Percentiles rank a stretch among this genome's conserved stretches.
These are phyloP conservation scores for Scrobipalpa atriplicella DNA, from an alignment of 2,888 invertebrate species.

Conservation along the genomic window DNA sequence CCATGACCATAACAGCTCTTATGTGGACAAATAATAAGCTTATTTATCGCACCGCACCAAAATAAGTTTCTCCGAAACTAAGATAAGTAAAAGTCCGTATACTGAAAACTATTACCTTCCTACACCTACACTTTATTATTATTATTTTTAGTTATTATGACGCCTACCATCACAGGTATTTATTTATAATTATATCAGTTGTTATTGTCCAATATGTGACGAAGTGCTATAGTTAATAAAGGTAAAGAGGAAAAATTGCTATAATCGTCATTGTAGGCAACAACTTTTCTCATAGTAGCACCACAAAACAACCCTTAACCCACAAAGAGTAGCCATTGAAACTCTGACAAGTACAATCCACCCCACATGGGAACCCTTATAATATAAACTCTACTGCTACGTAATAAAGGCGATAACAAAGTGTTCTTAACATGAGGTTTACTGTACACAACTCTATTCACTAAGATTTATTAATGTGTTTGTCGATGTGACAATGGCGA, in stretches of 20 bases:
- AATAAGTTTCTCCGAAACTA: background rate
- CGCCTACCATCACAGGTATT: background rate
- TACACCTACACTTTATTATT: too few species aligned
- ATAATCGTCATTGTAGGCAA: background rate
- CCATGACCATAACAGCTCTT: too few species aligned
- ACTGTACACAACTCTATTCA: constrained; percentile 46
- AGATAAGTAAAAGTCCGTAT: background rate
- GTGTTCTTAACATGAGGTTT: too few species aligned
- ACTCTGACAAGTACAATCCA: constrained; percentile 33
- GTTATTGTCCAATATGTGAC: background rate
- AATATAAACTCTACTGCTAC: too few species aligned
- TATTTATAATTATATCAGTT: background rate
- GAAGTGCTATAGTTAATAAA: background rate
- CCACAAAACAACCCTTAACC: constrained; percentile 47
- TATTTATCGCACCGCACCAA: too few species aligned
- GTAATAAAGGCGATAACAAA: too few species aligned
- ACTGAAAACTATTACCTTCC: background rate
- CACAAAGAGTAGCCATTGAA: constrained; percentile 39
- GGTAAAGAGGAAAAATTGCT: background rate
- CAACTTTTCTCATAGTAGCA: constrained; percentile 21
- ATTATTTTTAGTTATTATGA: background rate
- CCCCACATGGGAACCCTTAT: too few species aligned
- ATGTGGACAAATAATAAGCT: too few species aligned
- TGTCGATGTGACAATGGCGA: constrained; percentile 44
- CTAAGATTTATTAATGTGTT: constrained; percentile 65